Evolutionary conservation across 2,888 invertebrate genomes (phyloP).

Genomic region (Scaeva pyrastri): DNA sequence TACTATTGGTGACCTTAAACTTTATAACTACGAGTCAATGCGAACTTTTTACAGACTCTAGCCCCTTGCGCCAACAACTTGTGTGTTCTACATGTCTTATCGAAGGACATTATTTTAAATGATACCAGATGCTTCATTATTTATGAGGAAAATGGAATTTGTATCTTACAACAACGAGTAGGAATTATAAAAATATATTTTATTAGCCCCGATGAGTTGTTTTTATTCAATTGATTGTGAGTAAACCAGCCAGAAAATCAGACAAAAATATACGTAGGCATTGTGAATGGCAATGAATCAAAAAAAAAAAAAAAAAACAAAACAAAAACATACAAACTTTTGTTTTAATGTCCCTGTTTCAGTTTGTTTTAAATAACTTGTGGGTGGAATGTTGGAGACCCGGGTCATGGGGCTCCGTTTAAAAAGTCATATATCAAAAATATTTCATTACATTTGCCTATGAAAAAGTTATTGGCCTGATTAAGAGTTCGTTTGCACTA

Average conservation of each 20-base stretch:
- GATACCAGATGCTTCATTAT: slow-evolving; percentile 26
- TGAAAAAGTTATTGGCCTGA: slow-evolving; percentile 40
- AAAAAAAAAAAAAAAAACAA: neutral
- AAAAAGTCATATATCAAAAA: slow-evolving; percentile 25
- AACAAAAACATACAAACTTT: slow-evolving; percentile 11
- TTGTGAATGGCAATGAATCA: slow-evolving; percentile 38
- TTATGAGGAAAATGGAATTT: slow-evolving; percentile 26
- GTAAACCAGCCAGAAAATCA: slow-evolving; percentile 24
- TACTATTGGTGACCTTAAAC: slow-evolving; percentile 33
- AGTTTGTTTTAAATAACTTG: slow-evolving; percentile 14
- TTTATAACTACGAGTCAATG: slow-evolving; percentile 5
- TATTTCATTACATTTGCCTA: slow-evolving; percentile 3
- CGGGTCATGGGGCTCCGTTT: slow-evolving; percentile 35
- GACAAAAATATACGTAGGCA: slow-evolving; percentile 32
- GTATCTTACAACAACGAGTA: neutral
- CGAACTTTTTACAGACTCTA: neutral
- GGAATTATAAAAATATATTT: slow-evolving; percentile 20
- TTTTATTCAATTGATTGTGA: slow-evolving; percentile 37
- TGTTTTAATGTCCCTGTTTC: slow-evolving; percentile 17
- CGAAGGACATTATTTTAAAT: slow-evolving; percentile 29
- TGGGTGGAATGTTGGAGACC: slow-evolving; percentile 9
- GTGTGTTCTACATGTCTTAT: neutral
- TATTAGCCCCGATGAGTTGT: slow-evolving; percentile 16
- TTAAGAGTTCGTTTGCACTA: slow-evolving; percentile 37
- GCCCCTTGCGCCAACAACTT: neutral